Evolutionary conservation across 2,888 invertebrate species (phyloP).

Genomic region (Pristionchus mayeri): DNA sequence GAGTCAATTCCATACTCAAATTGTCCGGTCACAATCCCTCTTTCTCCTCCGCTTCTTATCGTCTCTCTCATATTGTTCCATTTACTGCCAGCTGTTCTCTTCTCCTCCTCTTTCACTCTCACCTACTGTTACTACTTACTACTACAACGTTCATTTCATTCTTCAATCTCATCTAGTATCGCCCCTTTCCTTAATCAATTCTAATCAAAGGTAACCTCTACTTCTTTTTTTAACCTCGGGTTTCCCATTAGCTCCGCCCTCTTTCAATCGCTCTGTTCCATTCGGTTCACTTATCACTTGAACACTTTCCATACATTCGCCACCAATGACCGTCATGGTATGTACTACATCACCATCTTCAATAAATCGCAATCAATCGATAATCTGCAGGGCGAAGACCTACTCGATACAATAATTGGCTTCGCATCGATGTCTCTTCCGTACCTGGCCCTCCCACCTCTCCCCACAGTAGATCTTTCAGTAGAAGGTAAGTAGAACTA

Average conservation of each 20-base stretch:
- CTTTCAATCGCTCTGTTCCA: constrained; percentile 28
- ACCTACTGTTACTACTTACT: constrained; percentile 6
- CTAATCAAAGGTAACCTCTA: constrained; percentile 6
- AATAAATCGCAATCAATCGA: neutral
- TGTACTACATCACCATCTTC: neutral
- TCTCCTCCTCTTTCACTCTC: neutral
- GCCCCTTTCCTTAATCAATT: neutral
- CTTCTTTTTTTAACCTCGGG: neutral
- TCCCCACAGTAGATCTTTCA: constrained; percentile 19
- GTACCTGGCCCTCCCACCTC: constrained; percentile 24
- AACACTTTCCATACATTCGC: neutral
- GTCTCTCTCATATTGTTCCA: constrained; percentile 9
- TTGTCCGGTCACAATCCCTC: constrained; percentile 10
- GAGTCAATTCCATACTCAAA: constrained; percentile 39
- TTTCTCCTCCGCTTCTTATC: constrained; percentile 14
- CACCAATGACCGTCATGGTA: constrained; percentile 18
- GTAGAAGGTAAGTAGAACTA: neutral
- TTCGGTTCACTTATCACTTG: constrained; percentile 10
- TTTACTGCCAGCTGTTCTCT: neutral
- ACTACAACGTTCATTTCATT: neutral
- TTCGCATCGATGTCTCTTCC: constrained; percentile 41
- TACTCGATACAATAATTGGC: constrained; percentile 13
- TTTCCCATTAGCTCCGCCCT: neutral
- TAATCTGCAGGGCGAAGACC: constrained; percentile 15
- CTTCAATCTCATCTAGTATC: neutral